phyloP scores from a whole-genome alignment of 2,113 vertebrate species.

The Uria lomvia region DNA sequence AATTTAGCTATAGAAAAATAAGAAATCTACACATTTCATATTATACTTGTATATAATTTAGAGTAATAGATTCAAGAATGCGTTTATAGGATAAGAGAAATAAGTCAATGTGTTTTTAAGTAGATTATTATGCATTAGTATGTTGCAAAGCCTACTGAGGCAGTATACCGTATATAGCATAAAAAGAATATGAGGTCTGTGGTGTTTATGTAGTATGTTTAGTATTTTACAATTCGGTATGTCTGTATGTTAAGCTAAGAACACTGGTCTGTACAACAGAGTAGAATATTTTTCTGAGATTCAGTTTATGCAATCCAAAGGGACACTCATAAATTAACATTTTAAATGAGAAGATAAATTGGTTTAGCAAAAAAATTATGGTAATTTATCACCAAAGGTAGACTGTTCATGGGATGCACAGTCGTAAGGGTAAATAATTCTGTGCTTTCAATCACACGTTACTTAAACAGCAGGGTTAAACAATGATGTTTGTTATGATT shows the following conservation, averaged over 20 bases:
- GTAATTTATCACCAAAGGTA: not conserved
- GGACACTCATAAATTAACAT: not conserved
- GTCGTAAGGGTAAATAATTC: constrained; percentile 20
- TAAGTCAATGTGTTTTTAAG: not conserved
- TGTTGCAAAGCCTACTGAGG: not conserved
- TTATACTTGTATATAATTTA: not conserved
- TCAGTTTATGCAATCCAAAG: not conserved
- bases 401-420: not conserved
- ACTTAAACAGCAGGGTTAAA: constrained; percentile 43
- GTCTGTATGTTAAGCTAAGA: not conserved
- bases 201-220: not conserved
- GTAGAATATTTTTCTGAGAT: not conserved
- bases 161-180: not conserved
- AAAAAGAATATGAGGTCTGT: not conserved
- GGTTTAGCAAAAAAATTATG: not conserved
- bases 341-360: not conserved
- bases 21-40: not conserved
- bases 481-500: constrained; percentile 22
- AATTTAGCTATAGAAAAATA: not conserved
- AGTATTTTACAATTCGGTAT: not conserved
- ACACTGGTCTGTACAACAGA: not conserved
- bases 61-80: not conserved
- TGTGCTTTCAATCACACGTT: not conserved
- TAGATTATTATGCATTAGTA: not conserved
- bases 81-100: not conserved